A percentile compares a stretch with the other conserved stretches of the same genome.
Conservation (phyloP, 2,113 vertebrate species). For the Cricetomys ansorgei region DNA sequence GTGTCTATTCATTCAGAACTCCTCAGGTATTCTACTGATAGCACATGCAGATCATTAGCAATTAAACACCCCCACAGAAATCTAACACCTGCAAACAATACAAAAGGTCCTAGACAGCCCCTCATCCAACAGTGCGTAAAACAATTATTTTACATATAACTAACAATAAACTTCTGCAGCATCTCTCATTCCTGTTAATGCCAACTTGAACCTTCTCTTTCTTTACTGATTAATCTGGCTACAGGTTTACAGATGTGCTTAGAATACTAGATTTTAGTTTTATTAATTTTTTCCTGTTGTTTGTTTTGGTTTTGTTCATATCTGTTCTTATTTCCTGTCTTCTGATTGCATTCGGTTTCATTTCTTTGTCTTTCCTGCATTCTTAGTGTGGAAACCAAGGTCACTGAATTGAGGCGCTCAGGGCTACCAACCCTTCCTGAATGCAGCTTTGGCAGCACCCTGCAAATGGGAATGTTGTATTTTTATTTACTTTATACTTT, state of each 20-base stretch:
- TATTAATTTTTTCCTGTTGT: not conserved
- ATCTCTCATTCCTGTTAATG: not conserved
- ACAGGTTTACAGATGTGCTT: not conserved
- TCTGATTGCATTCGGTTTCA: not conserved
- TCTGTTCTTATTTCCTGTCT: not conserved
- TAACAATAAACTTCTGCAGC: no score
- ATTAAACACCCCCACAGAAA: no score
- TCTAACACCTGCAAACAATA: no score
- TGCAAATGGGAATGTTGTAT: not conserved
- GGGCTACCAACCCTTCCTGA: not conserved
- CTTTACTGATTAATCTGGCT: not conserved
- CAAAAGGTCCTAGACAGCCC: no score
- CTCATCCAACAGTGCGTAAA: no score
- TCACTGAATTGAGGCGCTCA: slow-evolving; percentile 25
- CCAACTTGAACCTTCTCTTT: not conserved
- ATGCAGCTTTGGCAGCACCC: not conserved
- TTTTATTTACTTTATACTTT: slow-evolving; percentile 51
- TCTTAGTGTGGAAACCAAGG: not conserved
- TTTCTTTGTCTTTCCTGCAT: slow-evolving; percentile 11
- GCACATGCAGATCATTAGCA: no score
- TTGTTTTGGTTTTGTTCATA: not conserved
- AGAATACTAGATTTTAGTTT: slow-evolving; percentile 30
- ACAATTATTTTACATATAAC: no score
- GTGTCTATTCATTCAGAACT: no score
- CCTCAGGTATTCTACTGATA: no score